Evolutionary conservation across 2,113 vertebrate genomes (phyloP).

Genomic region (Marmota flaviventris): DNA sequence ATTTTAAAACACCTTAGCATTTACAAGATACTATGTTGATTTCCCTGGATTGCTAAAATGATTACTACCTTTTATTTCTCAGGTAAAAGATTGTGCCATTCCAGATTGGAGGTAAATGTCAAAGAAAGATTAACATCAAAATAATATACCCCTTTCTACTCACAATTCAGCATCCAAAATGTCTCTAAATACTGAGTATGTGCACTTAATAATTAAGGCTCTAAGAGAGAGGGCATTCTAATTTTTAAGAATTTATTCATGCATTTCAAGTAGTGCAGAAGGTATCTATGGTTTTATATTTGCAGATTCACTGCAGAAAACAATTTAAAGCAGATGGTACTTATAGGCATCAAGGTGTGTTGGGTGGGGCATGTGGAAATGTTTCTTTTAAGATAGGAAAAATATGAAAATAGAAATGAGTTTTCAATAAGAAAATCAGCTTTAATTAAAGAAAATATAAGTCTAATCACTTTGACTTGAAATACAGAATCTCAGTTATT

Average conservation of each 20-base stretch:
- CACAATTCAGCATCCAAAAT: constrained; percentile 43
- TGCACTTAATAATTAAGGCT: constrained; percentile 49
- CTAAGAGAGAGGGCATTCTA: constrained; percentile 26
- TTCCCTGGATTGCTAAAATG: constrained; percentile 50
- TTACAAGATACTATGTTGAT: constrained; percentile 48
- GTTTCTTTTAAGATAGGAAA: constrained; percentile 21
- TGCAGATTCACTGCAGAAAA: not conserved
- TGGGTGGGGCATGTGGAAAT: not conserved
- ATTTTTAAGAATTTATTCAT: constrained; percentile 12
- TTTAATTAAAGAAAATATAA: constrained; percentile 44
- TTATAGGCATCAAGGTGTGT: not conserved
- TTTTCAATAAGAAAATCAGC: constrained; percentile 12
- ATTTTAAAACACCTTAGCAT: not conserved
- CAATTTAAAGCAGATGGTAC: constrained; percentile 10
- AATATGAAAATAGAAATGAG: constrained; percentile 39
- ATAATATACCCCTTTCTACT: not conserved
- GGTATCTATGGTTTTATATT: not conserved
- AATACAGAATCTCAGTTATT: constrained; percentile 1
- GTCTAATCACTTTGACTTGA: not conserved
- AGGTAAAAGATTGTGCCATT: constrained; percentile 55
- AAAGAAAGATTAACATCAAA: constrained; percentile 66
- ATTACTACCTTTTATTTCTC: constrained; percentile 54
- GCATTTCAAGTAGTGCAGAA: constrained; percentile 46
- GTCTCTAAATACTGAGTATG: constrained; percentile 36
- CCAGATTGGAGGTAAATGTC: constrained; percentile 50